phyloP scores from a whole-genome alignment of 2,113 vertebrate genomes.

The Mionectes macconnelli region DNA sequence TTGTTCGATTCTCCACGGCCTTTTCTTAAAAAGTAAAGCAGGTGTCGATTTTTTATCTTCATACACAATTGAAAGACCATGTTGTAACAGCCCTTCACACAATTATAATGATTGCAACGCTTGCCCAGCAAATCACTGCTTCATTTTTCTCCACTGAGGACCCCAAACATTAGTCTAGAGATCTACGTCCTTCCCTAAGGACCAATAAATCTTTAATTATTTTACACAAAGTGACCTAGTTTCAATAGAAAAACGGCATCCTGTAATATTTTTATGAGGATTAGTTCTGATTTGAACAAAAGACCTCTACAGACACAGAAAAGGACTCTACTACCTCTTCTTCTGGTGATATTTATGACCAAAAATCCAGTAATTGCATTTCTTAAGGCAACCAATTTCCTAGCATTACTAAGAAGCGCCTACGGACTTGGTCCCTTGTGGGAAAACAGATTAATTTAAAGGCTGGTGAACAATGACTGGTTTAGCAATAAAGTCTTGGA shows the following conservation, averaged over 20 bases:
- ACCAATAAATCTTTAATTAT: constrained; percentile 55
- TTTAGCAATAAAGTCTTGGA: not conserved
- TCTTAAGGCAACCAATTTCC: not conserved
- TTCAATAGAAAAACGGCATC: not conserved
- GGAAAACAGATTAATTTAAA: not conserved
- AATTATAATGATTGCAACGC: not conserved
- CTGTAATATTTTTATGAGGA: not conserved
- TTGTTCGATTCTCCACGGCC: not conserved
- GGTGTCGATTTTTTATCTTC: not conserved
- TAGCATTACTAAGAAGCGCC: not conserved
- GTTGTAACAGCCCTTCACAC: not conserved
- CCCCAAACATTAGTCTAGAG: not conserved
- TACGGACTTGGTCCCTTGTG: not conserved
- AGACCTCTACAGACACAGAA: not conserved
- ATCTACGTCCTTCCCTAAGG: constrained; percentile 17
- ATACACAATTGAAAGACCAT: not conserved
- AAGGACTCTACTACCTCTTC: not conserved
- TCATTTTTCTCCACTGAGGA: not conserved
- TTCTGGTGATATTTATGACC: not conserved
- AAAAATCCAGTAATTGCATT: not conserved
- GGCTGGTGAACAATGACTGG: not conserved
- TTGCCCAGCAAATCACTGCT: not conserved
- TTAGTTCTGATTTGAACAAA: not conserved
- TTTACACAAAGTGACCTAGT: constrained; percentile 48
- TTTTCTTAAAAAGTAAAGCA: not conserved